A percentile compares a stretch with the other conserved stretches of the same genome.
phyloP scores from a whole-genome alignment of 2,797 vertebrate genomes.

The Rhinophrynus dorsalis region DNA sequence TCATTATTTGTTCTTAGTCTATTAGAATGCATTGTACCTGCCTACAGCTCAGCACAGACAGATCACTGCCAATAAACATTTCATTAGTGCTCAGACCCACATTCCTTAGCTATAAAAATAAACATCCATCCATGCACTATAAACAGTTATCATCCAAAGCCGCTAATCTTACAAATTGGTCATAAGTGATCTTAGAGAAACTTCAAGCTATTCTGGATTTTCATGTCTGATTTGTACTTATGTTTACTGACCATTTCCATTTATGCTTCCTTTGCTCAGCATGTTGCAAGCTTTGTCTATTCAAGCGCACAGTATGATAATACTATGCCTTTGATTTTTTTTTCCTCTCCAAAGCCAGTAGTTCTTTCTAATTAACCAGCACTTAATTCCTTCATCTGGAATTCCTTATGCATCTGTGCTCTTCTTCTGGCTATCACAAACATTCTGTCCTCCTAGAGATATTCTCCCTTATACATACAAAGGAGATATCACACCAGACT shows the following conservation, averaged over 20 bases:
- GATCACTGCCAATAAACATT: too few species aligned
- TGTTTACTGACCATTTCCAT: not conserved
- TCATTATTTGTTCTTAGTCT: too few species aligned
- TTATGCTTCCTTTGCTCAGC: not conserved
- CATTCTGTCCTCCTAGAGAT: not conserved
- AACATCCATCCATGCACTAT: not conserved
- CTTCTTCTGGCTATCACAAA: not conserved
- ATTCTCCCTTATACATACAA: not conserved
- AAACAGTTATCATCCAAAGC: not conserved
- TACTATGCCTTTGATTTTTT: not conserved
- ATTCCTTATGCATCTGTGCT: not conserved
- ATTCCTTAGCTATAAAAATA: too few species aligned
- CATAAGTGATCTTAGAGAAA: not conserved
- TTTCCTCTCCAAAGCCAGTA: not conserved
- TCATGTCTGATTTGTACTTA: not conserved
- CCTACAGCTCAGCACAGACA: too few species aligned
- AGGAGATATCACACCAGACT: too few species aligned
- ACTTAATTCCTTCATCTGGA: not conserved
- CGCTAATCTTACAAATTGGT: not conserved
- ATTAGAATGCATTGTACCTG: too few species aligned
- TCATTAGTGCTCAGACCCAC: too few species aligned
- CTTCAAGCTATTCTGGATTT: not conserved
- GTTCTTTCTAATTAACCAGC: not conserved
- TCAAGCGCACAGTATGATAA: not conserved
- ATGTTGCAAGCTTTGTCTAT: not conserved